Percentiles rank a stretch among this genome's conserved stretches.
These are phyloP conservation scores for Myotis findleyi DNA, from an alignment of 2,797 vertebrate species.

Conservation along the genomic window DNA sequence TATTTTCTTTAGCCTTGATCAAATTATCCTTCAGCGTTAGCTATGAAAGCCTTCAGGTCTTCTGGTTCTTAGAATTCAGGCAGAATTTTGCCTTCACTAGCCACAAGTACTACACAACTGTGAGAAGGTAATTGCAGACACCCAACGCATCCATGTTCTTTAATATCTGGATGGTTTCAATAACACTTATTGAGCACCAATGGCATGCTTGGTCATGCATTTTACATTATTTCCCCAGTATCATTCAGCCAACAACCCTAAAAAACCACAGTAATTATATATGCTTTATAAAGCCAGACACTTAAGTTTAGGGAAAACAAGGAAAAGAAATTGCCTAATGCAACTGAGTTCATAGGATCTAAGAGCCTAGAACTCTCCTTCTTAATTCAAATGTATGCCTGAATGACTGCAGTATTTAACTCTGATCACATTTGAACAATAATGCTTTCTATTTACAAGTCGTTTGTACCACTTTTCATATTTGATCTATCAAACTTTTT, in stretches of 20 bases:
- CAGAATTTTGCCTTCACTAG: neutral
- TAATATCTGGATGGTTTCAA: neutral
- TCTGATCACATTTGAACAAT: neutral
- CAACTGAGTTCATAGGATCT: neutral
- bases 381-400: neutral
- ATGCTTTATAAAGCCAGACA: neutral
- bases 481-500: neutral
- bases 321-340: neutral
- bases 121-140: neutral
- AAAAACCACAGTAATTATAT: neutral
- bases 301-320: neutral
- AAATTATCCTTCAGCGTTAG: slow-evolving; percentile 38
- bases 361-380: neutral
- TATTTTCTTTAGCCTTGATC: slow-evolving; percentile 49
- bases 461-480: neutral
- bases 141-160: neutral
- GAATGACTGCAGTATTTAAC: neutral
- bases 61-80: slow-evolving; percentile 18
- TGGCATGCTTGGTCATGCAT: neutral
- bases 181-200: neutral
- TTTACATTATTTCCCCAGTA: neutral
- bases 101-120: neutral
- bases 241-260: neutral
- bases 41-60: neutral
- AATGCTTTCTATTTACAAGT: neutral